These are phyloP conservation scores for Vulpes vulpes DNA, from an alignment of 2,113 vertebrate species.

Conservation along the genomic window DNA sequence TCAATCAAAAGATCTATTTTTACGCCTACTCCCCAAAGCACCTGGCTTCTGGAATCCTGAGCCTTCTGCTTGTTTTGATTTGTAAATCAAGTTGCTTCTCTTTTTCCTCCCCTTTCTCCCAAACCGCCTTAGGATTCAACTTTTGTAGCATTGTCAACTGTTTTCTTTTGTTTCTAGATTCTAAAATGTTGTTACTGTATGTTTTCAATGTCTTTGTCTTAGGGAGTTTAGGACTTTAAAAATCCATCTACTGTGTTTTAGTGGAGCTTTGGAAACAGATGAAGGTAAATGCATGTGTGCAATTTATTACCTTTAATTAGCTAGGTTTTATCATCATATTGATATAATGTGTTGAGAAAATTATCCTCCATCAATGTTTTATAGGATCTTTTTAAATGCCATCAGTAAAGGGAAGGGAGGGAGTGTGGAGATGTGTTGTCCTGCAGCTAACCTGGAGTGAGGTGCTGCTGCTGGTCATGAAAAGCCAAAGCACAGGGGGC, in stretches of 20 bases:
- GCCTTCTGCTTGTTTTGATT: background rate
- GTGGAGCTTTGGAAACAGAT: background rate
- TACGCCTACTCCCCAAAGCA: background rate
- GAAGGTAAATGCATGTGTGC: background rate
- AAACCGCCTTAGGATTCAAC: background rate
- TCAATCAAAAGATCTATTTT: background rate
- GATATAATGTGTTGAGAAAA: background rate
- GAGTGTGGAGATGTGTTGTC: fast-evolving
- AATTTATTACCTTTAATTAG: background rate
- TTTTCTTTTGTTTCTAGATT: background rate
- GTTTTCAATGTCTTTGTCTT: background rate
- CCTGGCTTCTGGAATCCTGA: background rate
- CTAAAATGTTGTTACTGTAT: background rate
- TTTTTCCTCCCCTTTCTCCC: background rate
- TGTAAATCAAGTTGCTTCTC: background rate
- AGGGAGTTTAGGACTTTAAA: background rate
- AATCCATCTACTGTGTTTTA: background rate
- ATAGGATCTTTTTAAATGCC: background rate
- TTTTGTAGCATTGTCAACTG: background rate
- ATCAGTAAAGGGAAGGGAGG: background rate
- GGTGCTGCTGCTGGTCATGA: background rate
- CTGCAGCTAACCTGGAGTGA: no score
- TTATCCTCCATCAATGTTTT: background rate
- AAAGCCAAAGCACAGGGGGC: no score
- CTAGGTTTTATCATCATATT: background rate